Evolutionary conservation across 30 jellyfish, hydroid and myxozoan species (phyloP).

Genomic region (Rhopilema esculentum): DNA sequence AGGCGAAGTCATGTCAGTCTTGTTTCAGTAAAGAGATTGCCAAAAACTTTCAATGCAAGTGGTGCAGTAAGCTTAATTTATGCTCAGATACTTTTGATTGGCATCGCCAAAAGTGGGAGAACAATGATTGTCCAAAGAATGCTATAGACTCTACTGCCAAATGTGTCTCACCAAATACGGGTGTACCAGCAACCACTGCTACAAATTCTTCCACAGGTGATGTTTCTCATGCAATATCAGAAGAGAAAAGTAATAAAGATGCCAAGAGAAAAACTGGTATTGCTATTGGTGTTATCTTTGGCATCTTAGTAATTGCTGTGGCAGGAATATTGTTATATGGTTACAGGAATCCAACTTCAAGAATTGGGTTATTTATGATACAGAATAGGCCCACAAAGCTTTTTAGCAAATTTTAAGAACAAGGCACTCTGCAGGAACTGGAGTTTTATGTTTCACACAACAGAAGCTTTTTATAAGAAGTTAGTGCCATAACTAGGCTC

Average conservation of each 20-base stretch:
- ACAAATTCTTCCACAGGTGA: background rate
- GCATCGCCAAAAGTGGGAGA: conserved; percentile 80
- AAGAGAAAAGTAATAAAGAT: background rate
- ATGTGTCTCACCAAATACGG: conserved; percentile 49
- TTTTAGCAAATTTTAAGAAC: conserved; percentile 5
- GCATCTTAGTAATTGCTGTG: background rate
- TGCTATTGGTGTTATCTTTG: conserved; percentile 36
- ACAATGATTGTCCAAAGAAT: conserved; percentile 44
- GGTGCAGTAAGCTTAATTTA: conserved; percentile 78
- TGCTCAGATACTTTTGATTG: conserved; percentile 90
- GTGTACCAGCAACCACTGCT: background rate
- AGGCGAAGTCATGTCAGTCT: conserved; percentile 66
- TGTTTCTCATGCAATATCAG: background rate
- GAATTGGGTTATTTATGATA: conserved; percentile 55
- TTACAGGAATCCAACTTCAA: conserved; percentile 59
- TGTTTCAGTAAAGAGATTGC: conserved; percentile 65
- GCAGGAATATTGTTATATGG: conserved; percentile 42
- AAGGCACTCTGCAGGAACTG: no score
- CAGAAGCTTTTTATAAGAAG: background rate
- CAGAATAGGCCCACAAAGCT: conserved; percentile 38
- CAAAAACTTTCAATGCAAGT: conserved; percentile 69
- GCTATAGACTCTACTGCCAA: conserved; percentile 26
- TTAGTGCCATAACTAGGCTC: background rate
- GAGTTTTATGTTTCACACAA: background rate
- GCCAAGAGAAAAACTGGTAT: conserved; percentile 19